Evolutionary conservation across 2,113 vertebrate species (phyloP).

Genomic region (Mormyrus lacerda): DNA sequence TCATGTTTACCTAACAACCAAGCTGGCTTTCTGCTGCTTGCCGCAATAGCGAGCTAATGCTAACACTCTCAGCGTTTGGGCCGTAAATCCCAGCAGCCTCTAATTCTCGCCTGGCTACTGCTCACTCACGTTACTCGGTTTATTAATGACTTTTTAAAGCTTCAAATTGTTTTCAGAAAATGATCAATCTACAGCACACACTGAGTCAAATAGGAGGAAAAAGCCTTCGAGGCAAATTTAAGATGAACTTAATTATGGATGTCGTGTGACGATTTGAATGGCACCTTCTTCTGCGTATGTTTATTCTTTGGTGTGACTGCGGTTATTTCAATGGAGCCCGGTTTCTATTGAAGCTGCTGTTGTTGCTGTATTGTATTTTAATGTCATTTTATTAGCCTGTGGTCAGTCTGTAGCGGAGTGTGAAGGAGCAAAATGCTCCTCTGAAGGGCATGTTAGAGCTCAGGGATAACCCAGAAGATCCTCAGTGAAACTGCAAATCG

Average conservation of each 20-base stretch:
- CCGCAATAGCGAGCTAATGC: neutral
- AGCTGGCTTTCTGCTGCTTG: neutral
- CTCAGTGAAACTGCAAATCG: neutral
- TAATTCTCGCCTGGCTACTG: neutral
- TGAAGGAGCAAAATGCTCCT: neutral
- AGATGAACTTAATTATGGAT: neutral
- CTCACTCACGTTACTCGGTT: neutral
- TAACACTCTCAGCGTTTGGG: neutral
- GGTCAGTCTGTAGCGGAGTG: neutral
- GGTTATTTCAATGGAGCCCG: neutral
- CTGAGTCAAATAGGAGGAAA: neutral
- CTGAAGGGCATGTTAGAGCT: neutral
- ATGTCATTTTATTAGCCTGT: constrained; percentile 22
- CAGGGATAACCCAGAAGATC: neutral
- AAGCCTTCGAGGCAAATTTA: neutral
- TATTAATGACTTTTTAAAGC: neutral
- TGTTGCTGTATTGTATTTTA: constrained; percentile 31
- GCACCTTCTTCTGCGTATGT: neutral
- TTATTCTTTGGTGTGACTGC: neutral
- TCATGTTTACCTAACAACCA: neutral
- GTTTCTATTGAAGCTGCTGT: constrained; percentile 15
- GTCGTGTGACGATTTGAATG: neutral
- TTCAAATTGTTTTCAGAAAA: neutral
- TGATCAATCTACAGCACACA: neutral
- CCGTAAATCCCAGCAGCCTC: neutral